Conservation (phyloP, 2,888 invertebrate genomes). For the Ectemnius lituratus region DNA sequence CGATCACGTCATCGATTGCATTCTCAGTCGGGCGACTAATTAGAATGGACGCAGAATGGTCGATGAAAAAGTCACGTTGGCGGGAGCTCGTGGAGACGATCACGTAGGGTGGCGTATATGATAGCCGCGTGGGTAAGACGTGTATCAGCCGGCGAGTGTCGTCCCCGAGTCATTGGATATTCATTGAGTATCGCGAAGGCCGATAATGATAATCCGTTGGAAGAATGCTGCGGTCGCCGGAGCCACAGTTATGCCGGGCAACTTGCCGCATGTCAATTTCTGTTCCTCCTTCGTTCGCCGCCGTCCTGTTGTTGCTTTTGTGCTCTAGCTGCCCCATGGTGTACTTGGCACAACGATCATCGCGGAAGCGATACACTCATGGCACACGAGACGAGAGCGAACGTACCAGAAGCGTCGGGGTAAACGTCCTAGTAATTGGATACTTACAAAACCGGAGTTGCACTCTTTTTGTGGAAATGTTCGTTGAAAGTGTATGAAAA, state of each 20-base stretch:
- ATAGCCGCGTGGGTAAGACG: conserved; percentile 30
- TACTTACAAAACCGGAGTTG: not conserved
- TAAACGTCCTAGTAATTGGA: not conserved
- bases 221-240: conserved; percentile 53
- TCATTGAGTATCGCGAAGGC: conserved; percentile 57
- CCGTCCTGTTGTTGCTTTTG: conserved; percentile 36
- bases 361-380: conserved; percentile 35
- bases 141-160: conserved; percentile 24
- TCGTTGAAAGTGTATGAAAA: not conserved
- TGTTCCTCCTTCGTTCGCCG: conserved; percentile 37
- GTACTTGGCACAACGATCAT: conserved; percentile 36
- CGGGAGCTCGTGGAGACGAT: conserved; percentile 23
- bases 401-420: not conserved
- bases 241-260: conserved; percentile 55
- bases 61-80: not conserved
- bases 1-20: not conserved
- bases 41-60: not conserved
- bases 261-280: conserved; percentile 53
- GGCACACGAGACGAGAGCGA: not conserved
- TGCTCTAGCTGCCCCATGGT: not conserved
- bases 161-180: conserved; percentile 52
- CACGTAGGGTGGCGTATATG: conserved; percentile 12
- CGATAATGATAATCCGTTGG: conserved; percentile 57
- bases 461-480: not conserved
- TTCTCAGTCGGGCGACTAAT: not conserved